These are phyloP conservation scores for Synergus umbraculus DNA, from an alignment of 2,888 invertebrate species.

Conservation along the genomic window DNA sequence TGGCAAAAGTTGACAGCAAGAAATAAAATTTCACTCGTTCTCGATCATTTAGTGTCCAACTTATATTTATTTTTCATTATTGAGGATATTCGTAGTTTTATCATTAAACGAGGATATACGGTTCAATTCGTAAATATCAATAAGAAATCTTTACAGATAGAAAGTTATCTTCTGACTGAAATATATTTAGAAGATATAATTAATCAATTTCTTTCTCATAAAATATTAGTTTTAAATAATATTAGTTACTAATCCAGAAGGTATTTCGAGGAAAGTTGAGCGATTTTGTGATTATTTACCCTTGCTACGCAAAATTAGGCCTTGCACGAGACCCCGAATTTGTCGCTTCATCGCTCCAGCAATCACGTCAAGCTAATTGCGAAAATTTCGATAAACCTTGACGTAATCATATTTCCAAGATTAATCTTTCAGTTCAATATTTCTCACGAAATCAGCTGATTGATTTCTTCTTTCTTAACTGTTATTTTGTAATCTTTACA, in stretches of 20 bases:
- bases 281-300: constrained; percentile 57
- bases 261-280: background rate
- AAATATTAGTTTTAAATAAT: too few relatives aligned
- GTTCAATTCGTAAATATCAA: background rate
- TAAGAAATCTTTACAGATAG: background rate
- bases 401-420: constrained; percentile 25
- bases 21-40: background rate
- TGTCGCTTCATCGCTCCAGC: constrained; percentile 61
- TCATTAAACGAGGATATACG: background rate
- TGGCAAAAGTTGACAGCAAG: background rate
- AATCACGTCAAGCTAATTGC: constrained; percentile 60
- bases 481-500: too few relatives aligned
- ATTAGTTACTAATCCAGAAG: background rate
- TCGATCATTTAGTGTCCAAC: background rate
- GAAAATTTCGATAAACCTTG: constrained; percentile 53
- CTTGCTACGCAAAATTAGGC: constrained; percentile 61
- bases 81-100: background rate
- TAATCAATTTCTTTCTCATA: too few relatives aligned
- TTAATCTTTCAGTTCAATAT: constrained; percentile 15
- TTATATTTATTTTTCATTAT: background rate
- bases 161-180: background rate
- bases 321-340: constrained; percentile 61
- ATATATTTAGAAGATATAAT: too few relatives aligned
- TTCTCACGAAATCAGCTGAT: background rate
- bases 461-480: background rate